Evolutionary conservation across 2,888 invertebrate genomes (phyloP).

Genomic region (Kryphioiulus occultus): DNA sequence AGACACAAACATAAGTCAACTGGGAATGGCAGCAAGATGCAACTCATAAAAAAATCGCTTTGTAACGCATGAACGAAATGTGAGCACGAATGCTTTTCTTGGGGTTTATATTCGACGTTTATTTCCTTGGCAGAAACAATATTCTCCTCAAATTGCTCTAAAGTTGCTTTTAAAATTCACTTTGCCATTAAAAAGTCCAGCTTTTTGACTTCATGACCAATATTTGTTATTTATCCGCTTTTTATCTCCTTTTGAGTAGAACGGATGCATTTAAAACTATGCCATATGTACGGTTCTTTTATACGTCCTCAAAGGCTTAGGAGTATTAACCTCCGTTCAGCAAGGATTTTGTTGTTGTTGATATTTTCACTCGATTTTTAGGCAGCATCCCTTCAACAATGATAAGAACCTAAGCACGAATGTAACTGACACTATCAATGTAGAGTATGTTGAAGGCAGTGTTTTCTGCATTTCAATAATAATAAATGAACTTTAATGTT

Average conservation of each 20-base stretch:
- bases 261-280: neutral
- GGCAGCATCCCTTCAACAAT: neutral
- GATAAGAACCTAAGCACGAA: neutral
- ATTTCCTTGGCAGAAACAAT: conserved; percentile 27
- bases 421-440: neutral
- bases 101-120: neutral
- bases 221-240: neutral
- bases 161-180: neutral
- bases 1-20: conserved; percentile 37
- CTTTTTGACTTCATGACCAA: neutral
- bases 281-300: neutral
- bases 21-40: conserved; percentile 40
- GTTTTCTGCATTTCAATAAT: neutral
- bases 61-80: conserved; percentile 24
- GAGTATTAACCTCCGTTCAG: neutral
- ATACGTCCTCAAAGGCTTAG: neutral
- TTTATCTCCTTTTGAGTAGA: neutral
- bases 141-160: conserved; percentile 3
- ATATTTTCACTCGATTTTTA: neutral
- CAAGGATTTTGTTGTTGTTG: neutral
- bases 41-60: conserved; percentile 39
- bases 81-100: neutral
- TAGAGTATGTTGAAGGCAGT: neutral
- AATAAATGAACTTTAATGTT: no score
- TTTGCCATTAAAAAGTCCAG: neutral